These are phyloP conservation scores for Thripadectes ignobilis DNA, from an alignment of 2,797 vertebrate genomes.

Conservation along the genomic window DNA sequence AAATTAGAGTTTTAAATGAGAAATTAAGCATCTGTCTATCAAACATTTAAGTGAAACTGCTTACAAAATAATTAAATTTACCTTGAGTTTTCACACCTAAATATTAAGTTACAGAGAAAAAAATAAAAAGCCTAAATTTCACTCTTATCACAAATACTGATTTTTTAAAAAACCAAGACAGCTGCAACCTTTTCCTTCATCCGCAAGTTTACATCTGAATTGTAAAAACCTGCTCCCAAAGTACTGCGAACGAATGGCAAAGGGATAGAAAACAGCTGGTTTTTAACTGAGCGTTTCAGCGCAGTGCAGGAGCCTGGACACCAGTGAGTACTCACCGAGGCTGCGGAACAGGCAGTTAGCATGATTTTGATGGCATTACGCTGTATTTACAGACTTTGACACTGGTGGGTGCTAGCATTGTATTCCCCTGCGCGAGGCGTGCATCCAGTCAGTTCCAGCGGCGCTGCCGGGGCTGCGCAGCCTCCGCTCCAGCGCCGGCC, in stretches of 20 bases:
- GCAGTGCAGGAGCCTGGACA: neutral
- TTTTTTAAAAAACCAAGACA: neutral
- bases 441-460: constrained; percentile 40
- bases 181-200: neutral
- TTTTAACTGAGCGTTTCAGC: neutral
- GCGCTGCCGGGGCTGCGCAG: constrained; percentile 27
- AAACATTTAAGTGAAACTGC: neutral
- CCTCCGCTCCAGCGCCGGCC: neutral
- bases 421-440: constrained; percentile 27
- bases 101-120: neutral
- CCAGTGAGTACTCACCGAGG: neutral
- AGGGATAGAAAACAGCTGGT: neutral
- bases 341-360: neutral
- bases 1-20: neutral
- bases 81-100: neutral
- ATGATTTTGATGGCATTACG: constrained; percentile 45
- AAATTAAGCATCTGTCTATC: neutral
- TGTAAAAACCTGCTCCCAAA: neutral
- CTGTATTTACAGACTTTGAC: constrained; percentile 57
- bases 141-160: neutral
- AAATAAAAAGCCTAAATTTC: neutral
- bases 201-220: neutral
- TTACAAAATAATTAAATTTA: neutral
- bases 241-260: neutral
- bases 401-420: constrained; percentile 48